Evolutionary conservation across 1,140 invertebrate genomes (phyloP).

Genomic region (Leptopilina clavipes): DNA sequence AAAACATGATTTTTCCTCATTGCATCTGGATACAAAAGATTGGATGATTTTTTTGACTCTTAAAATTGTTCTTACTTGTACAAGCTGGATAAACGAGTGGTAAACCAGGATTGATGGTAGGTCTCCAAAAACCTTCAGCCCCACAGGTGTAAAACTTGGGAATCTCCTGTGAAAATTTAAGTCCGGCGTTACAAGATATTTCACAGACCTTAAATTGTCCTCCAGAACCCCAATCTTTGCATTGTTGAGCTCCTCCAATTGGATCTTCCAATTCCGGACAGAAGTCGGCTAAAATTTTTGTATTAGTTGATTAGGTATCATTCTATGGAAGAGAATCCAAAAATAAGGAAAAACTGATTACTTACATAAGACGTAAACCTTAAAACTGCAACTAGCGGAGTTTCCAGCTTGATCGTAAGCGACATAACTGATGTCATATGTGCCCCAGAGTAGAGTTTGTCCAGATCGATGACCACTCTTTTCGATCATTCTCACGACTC

Average conservation of each 20-base stretch:
- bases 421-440: slow-evolving; percentile 94
- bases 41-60: too few species aligned
- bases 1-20: slow-evolving; percentile 44
- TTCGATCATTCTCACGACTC: slow-evolving; percentile 86
- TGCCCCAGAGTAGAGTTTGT: slow-evolving; percentile 93
- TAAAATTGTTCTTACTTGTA: slow-evolving; percentile 81
- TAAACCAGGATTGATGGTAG: slow-evolving; percentile 84
- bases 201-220: slow-evolving; percentile 96
- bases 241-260: slow-evolving; percentile 90
- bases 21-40: too few species aligned
- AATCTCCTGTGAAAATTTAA: slow-evolving; percentile 92
- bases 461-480: slow-evolving; percentile 92
- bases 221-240: slow-evolving; percentile 96
- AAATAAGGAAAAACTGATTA: slow-evolving; percentile 59
- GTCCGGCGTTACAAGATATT: slow-evolving; percentile 89
- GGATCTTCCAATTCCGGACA: slow-evolving; percentile 91
- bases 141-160: slow-evolving; percentile 97
- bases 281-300: slow-evolving; percentile 85
- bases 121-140: slow-evolving; percentile 96
- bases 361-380: slow-evolving; percentile 92
- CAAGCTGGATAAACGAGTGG: slow-evolving; percentile 93
- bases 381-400: slow-evolving; percentile 93
- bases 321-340: too few species aligned
- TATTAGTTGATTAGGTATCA: too few species aligned
- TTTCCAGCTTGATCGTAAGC: slow-evolving; percentile 94